These are phyloP conservation scores for Pachydiplax longipennis DNA, from an alignment of 2,888 invertebrate species.

Conservation along the genomic window DNA sequence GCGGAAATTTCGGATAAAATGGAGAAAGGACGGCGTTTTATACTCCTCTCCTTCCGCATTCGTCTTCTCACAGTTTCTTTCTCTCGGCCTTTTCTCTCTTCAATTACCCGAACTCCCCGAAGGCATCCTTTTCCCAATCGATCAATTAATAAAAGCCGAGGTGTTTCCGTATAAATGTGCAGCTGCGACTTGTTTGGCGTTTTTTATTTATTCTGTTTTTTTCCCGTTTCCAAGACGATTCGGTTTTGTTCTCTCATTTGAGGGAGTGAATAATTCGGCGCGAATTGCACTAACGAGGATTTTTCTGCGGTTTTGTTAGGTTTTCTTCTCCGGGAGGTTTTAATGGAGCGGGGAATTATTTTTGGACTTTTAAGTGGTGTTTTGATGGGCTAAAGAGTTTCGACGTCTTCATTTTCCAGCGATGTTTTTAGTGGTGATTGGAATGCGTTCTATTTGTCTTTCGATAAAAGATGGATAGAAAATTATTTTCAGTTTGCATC, in stretches of 20 bases:
- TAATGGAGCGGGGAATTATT: too few relatives aligned
- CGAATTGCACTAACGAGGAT: background rate
- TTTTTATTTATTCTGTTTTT: background rate
- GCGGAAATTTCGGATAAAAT: background rate
- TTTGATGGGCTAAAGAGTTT: too few relatives aligned
- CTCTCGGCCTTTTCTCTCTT: background rate
- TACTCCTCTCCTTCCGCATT: background rate
- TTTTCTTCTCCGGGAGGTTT: too few relatives aligned
- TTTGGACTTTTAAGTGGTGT: too few relatives aligned
- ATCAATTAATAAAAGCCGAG: background rate
- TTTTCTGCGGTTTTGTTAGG: background rate
- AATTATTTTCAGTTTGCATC: too few relatives aligned
- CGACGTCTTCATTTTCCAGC: too few relatives aligned
- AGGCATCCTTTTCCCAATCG: background rate
- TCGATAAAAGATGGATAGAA: too few relatives aligned
- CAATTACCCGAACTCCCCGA: background rate
- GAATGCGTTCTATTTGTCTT: too few relatives aligned
- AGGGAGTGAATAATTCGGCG: background rate
- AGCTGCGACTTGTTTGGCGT: background rate
- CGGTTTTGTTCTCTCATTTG: background rate
- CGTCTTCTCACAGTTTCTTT: background rate
- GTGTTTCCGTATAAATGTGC: background rate
- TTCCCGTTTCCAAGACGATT: background rate
- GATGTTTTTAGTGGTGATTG: too few relatives aligned
- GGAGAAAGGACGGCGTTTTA: background rate